Evolutionary conservation across 2,113 vertebrate genomes (phyloP).

Genomic region (Melanerpes formicivorus): DNA sequence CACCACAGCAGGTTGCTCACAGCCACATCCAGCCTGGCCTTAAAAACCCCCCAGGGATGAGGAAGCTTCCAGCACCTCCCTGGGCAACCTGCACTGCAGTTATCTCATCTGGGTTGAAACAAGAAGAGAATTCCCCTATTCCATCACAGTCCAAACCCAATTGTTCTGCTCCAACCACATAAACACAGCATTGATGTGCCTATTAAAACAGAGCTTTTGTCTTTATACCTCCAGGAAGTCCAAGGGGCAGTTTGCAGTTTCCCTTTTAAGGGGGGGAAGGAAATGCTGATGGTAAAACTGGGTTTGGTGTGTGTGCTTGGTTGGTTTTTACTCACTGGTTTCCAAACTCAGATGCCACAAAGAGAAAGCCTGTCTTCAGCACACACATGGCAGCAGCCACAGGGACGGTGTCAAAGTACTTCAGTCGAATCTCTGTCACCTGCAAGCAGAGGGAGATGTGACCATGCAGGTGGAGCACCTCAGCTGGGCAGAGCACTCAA

Average conservation of each 20-base stretch:
- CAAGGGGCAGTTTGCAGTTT: neutral
- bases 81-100: neutral
- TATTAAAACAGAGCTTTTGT: neutral
- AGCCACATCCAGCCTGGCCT: too few relatives aligned
- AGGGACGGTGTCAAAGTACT: conserved; percentile 98
- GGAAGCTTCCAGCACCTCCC: too few relatives aligned
- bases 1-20: too few relatives aligned
- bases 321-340: conserved; percentile 90
- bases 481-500: neutral
- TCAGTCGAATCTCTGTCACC: conserved; percentile 97
- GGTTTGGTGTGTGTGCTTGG: neutral
- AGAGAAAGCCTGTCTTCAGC: conserved; percentile 97
- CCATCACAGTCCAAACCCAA: neutral
- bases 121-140: neutral
- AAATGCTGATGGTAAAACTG: neutral
- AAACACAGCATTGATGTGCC: neutral
- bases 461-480: neutral
- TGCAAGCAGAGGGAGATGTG: conserved; percentile 39
- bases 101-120: neutral
- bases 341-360: conserved; percentile 97
- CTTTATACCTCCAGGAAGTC: neutral
- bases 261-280: neutral
- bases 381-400: conserved; percentile 98
- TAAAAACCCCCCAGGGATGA: too few relatives aligned
- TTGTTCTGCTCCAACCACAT: neutral